Evolutionary conservation across 2,888 invertebrate genomes (phyloP).

Genomic region (Aphrophora alni): DNA sequence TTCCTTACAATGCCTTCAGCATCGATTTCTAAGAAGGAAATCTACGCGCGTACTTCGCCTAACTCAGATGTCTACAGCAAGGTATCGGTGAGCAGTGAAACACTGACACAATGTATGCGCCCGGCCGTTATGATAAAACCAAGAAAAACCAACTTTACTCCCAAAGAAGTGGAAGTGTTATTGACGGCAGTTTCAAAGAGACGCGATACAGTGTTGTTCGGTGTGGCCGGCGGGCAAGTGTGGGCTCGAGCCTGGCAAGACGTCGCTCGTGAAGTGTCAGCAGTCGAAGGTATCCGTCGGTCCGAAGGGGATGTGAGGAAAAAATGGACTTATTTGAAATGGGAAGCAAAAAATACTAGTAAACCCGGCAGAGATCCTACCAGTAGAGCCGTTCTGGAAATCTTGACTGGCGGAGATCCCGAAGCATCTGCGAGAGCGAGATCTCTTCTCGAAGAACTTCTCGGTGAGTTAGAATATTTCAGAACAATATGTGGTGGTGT

Average conservation of each 20-base stretch:
- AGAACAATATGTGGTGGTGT: no score
- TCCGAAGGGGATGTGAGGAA: slow-evolving; percentile 52
- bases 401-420: slow-evolving; percentile 48
- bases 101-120: not conserved
- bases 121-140: slow-evolving; percentile 47
- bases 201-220: slow-evolving; percentile 52
- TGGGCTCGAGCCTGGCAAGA: slow-evolving; percentile 53
- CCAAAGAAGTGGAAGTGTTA: slow-evolving; percentile 51
- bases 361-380: slow-evolving; percentile 53
- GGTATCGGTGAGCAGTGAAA: not conserved
- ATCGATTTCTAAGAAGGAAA: no score
- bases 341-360: slow-evolving; percentile 54
- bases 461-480: slow-evolving; percentile 44
- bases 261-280: slow-evolving; percentile 51
- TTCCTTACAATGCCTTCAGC: not conserved
- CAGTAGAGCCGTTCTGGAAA: slow-evolving; percentile 51
- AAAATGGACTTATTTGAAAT: slow-evolving; percentile 54
- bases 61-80: not conserved
- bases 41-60: not conserved
- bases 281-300: slow-evolving; percentile 51
- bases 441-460: slow-evolving; percentile 46
- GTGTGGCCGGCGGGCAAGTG: slow-evolving; percentile 52
- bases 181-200: slow-evolving; percentile 50
- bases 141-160: slow-evolving; percentile 52
- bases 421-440: slow-evolving; percentile 40